A percentile compares a stretch with the other conserved stretches of the same genome.
phyloP scores from a whole-genome alignment of 2,797 vertebrate species.

The Alca torda region DNA sequence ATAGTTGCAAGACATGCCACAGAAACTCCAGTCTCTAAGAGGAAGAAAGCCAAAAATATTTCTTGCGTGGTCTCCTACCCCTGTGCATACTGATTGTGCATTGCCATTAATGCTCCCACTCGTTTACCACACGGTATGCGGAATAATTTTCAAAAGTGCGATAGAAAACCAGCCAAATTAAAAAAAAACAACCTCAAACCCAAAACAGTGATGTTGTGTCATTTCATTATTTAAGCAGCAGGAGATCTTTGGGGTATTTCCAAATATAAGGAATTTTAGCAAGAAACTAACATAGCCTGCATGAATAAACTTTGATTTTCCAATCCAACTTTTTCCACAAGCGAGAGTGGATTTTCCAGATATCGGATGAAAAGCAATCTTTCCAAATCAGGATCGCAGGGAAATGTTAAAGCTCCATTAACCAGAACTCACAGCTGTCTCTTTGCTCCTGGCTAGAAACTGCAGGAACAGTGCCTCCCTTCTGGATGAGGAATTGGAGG shows the following conservation, averaged over 20 bases:
- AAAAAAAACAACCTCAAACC: too few species aligned
- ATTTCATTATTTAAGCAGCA: neutral
- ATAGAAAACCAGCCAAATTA: neutral
- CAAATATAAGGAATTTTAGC: neutral
- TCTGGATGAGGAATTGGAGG: neutral
- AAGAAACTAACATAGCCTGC: neutral
- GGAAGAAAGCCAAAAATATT: neutral
- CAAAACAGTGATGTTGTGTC: neutral
- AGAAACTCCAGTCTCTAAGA: neutral
- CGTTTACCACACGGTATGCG: neutral
- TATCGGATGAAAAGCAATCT: neutral
- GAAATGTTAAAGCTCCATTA: neutral
- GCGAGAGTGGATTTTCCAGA: neutral
- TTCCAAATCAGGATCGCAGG: neutral
- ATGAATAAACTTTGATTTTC: neutral
- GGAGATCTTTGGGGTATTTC: neutral
- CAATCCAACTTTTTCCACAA: neutral
- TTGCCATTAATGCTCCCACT: neutral
- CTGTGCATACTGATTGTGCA: neutral
- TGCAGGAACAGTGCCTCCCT: neutral
- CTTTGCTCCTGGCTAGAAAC: neutral
- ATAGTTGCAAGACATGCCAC: neutral
- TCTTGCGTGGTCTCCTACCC: neutral
- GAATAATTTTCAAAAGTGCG: neutral
- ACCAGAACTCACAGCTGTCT: neutral